Evolutionary conservation across 2,888 invertebrate species (phyloP), one percentile per base, ranked within the genome.

Genomic region (Drosophila mimetica): DNA sequence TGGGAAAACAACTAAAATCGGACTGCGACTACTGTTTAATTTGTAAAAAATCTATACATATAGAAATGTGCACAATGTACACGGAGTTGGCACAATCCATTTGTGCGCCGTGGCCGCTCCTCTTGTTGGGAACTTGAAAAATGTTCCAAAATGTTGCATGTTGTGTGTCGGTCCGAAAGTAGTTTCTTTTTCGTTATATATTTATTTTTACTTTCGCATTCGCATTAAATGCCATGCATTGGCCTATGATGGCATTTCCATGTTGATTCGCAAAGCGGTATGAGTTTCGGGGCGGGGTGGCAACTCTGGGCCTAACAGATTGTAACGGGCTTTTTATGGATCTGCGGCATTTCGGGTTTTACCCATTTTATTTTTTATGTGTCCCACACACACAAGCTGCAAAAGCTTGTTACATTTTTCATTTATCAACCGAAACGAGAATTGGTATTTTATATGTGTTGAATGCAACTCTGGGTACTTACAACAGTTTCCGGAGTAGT

Each of bases 1-100:
- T 14, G 13, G 8, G 16, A 37, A 44, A 46, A 25, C 18, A 46
- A 65, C 44, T 25, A 41, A 69, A 84, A 84, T 63, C 57, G 60
- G 80, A 79, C 84, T 75, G 73, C 61, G 75, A 75, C 86, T 81
- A 75, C 80, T 75, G 83, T 81, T 81, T 86, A 86, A 81, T 81
- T 81, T 81, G 77, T 79, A 86, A 76, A 55, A 65, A 58, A 32
- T 48, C 54, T 53, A 34, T 28, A 53, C 14, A 36, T 5, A 58
- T 46, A 39, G 32, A 39, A 41, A 41, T 53, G 37, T 54, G 22
- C 18, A 32, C 34, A 57, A 14, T 66, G 25, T 47, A 34, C 28
- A 50, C 36, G 22, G 28, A 52, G 50, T 37, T 25, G 32, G 60
- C 54, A 54, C 67, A 54, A 57, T 51, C 18, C 71, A 69, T 50